These are phyloP conservation scores for Knipowitschia caucasica DNA, from an alignment of 2,797 vertebrate genomes.

Conservation along the genomic window DNA sequence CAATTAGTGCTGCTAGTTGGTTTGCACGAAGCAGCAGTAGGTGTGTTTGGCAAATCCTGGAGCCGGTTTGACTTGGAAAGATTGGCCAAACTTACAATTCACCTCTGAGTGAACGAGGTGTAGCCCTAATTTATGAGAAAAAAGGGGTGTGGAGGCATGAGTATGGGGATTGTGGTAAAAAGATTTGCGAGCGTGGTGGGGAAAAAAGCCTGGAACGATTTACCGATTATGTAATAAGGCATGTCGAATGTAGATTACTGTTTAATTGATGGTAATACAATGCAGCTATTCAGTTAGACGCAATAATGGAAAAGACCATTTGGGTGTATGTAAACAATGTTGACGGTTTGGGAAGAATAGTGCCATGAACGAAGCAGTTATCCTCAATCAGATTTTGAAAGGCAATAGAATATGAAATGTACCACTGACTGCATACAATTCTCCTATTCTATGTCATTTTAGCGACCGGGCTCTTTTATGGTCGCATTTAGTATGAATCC, in stretches of 20 bases:
- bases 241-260: not conserved
- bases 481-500: too few species aligned
- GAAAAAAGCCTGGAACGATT: slow-evolving; percentile 14
- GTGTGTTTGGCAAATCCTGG: slow-evolving; percentile 29
- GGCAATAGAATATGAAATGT: not conserved
- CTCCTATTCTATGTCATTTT: too few species aligned
- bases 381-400: too few species aligned
- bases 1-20: slow-evolving; percentile 38
- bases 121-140: slow-evolving; percentile 20
- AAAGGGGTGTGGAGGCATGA: slow-evolving; percentile 17
- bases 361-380: not conserved
- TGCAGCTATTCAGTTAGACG: not conserved
- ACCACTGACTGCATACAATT: too few species aligned
- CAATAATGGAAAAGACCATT: not conserved
- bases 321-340: not conserved
- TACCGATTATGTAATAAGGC: slow-evolving; percentile 4
- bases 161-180: slow-evolving; percentile 7
- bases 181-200: slow-evolving; percentile 6
- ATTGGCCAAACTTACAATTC: not conserved
- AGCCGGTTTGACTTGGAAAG: not conserved
- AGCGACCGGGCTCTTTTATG: too few species aligned
- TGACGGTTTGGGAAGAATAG: not conserved
- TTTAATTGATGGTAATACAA: not conserved
- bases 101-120: slow-evolving; percentile 4
- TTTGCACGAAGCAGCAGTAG: not conserved